These are phyloP conservation scores for Lepetodrilus schrolli DNA, from an alignment of 2,888 invertebrate species.

Conservation along the genomic window DNA sequence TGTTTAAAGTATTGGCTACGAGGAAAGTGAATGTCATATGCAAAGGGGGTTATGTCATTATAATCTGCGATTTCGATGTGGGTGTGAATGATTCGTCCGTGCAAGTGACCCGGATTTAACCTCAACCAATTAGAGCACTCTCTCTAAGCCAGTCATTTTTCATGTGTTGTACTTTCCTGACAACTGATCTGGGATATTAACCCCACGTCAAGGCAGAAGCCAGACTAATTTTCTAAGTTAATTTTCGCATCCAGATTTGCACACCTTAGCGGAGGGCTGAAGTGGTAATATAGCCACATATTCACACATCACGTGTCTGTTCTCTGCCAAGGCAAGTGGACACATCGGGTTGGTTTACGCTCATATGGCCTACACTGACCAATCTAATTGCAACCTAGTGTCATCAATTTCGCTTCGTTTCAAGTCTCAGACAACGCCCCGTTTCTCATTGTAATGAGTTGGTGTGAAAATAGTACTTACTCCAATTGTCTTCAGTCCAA, in stretches of 20 bases:
- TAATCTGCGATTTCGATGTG: neutral
- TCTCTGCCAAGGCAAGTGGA: neutral
- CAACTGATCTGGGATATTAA: constrained; percentile 15
- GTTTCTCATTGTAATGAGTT: constrained; percentile 9
- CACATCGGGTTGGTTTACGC: constrained; percentile 17
- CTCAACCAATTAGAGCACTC: constrained; percentile 7
- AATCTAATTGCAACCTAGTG: constrained; percentile 9
- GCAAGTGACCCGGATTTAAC: constrained; percentile 21
- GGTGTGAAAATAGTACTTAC: constrained; percentile 24
- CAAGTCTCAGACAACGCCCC: constrained; percentile 5
- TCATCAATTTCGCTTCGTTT: constrained; percentile 15
- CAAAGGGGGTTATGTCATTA: neutral
- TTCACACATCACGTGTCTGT: constrained; percentile 1
- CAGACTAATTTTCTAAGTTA: constrained; percentile 24
- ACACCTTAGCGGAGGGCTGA: neutral
- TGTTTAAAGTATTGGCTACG: neutral
- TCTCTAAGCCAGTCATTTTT: constrained; percentile 21
- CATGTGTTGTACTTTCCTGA: constrained; percentile 27
- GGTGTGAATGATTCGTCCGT: constrained; percentile 15
- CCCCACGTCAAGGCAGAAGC: neutral
- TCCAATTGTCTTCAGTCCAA: constrained; percentile 14
- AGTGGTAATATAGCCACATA: neutral
- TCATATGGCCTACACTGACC: neutral
- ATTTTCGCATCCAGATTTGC: constrained; percentile 22
- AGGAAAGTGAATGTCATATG: neutral